Percentiles rank a stretch among this genome's conserved stretches.
Evolutionary conservation across 2,888 invertebrate species (phyloP).

Genomic region (Rhorus exstirpatorius): DNA sequence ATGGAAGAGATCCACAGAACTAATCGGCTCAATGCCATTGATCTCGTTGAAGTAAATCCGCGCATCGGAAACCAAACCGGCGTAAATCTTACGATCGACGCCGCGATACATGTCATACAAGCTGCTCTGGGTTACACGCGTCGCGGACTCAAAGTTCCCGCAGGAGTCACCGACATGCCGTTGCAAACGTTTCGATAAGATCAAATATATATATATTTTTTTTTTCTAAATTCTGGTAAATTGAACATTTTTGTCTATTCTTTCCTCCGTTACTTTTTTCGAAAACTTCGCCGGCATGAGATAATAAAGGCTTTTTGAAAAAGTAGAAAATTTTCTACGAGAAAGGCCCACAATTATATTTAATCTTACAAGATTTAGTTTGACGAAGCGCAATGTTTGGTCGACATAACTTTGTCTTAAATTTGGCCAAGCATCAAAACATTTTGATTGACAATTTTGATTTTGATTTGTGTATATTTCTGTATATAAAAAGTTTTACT

Average conservation of each 20-base stretch:
- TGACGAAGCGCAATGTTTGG: no score
- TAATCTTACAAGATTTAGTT: no score
- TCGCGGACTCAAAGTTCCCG: conserved; percentile 88
- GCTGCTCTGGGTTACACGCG: conserved; percentile 90
- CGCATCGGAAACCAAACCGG: conserved; percentile 90
- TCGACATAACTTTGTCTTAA: no score
- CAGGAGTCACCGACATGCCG: conserved; percentile 86
- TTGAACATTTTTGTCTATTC: neutral
- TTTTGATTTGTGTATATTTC: no score
- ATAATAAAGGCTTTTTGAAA: no score
- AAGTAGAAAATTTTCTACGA: no score
- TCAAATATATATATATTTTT: neutral
- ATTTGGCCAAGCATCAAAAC: no score
- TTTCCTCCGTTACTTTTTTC: no score
- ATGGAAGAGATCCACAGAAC: conserved; percentile 93
- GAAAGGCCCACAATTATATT: no score
- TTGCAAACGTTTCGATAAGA: conserved; percentile 85
- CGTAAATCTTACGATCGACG: conserved; percentile 90
- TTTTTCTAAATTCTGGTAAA: neutral
- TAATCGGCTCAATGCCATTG: conserved; percentile 92
- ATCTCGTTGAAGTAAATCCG: conserved; percentile 97
- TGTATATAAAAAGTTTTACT: no score
- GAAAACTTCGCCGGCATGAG: no score
- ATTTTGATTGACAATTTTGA: no score
- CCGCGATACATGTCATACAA: conserved; percentile 92